These are phyloP conservation scores for Atherinosoma microstoma DNA, from an alignment of 2,797 vertebrate genomes.

Conservation along the genomic window DNA sequence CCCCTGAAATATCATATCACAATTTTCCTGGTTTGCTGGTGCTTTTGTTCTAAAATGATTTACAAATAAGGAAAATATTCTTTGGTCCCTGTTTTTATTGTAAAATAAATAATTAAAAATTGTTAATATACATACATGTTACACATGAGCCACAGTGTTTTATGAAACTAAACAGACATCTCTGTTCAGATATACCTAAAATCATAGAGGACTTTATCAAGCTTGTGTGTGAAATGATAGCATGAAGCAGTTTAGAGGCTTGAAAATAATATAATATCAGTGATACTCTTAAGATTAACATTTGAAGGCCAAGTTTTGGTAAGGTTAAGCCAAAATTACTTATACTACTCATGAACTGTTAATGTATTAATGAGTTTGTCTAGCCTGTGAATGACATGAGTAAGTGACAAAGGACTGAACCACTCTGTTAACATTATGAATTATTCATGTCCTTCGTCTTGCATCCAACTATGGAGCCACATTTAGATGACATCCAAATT, in stretches of 20 bases:
- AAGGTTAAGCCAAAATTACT: neutral
- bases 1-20: slow-evolving; percentile 4
- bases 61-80: slow-evolving; percentile 12
- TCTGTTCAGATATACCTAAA: neutral
- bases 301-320: neutral
- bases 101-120: neutral
- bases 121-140: neutral
- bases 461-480: neutral
- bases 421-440: neutral
- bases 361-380: neutral
- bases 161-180: slow-evolving; percentile 11
- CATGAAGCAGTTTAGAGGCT: neutral
- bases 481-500: neutral
- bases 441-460: neutral
- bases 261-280: neutral
- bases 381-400: neutral
- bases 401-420: neutral
- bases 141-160: slow-evolving; percentile 5
- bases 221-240: neutral
- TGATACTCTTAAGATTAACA: neutral
- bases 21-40: slow-evolving; percentile 19
- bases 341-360: neutral
- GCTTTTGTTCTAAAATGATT: slow-evolving; percentile 28
- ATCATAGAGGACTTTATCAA: neutral
- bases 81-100: slow-evolving; percentile 20